Base-by-base conservation (phyloP, 2,888 invertebrate genomes). In the Cantharis nigra region DNA sequence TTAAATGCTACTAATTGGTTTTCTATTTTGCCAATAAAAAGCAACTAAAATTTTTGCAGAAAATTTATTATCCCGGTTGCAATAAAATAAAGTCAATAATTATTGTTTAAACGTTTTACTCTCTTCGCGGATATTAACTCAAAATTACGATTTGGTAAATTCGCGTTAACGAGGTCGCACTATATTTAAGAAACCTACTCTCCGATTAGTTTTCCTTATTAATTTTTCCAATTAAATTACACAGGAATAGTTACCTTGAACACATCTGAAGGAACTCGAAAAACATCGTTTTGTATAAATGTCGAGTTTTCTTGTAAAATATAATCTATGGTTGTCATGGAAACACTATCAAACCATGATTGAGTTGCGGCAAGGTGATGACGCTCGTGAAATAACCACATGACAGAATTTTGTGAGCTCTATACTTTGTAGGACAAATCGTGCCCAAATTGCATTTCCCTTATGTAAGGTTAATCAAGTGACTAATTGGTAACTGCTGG, bases 381-480 rank as follows among this genome's bases (percentile, higher is more conserved):
- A 75, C 75, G 70, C 78, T 78, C 75, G 73, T 73, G 76, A 76
- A 76, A 73, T 78, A 78, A 78, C 78, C 78, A 75, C 76, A 76
- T 73, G 72, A 75, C 70, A 78, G 75, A 69, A 77, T 76, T 76
- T 65, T 72, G 28, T 69, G 69, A 72, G 63, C 71, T 69, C 33
- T 67, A 67, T 18, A 69, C 78, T 75, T 75, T 75, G 71, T 74
- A 77, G 14, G 74, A 23, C 67, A 75, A 78, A 78, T 78, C 78
- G 71, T 62, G 28, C 64, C 75, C 23, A 74, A 77, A 77, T 77
- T 77, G 74, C 71, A 69, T 77, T 77, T 77, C 65, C 70, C 72
- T 28, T 70, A 65, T 77, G 64, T 64, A 67, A 77, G 65, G 73
- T 73, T 72, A 77, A 73, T 73, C 72, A 73, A 30, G 62, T 23